Conservation (phyloP, 2,113 vertebrate species). For the Sphaerodactylus townsendi region DNA sequence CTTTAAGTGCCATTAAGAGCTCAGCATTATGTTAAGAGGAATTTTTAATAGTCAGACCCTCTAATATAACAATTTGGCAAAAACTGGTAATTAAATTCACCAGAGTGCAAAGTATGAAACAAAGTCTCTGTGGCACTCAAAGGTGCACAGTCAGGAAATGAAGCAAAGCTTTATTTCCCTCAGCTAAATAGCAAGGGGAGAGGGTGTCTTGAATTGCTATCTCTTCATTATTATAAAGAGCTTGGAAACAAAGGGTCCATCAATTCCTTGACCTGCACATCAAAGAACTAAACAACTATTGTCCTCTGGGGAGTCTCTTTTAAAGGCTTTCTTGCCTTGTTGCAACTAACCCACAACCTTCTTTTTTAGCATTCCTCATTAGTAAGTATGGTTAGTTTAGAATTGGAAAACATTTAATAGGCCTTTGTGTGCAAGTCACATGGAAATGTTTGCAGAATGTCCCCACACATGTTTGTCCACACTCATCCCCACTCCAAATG, state of each 20-base stretch:
- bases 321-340: neutral
- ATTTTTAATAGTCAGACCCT: neutral
- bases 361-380: neutral
- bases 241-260: neutral
- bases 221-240: neutral
- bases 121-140: slow-evolving; percentile 3
- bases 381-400: neutral
- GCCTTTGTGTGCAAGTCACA: no score
- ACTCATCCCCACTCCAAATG: no score
- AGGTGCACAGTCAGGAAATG: neutral
- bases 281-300: neutral
- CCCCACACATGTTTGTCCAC: no score
- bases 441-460: no score
- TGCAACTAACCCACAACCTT: neutral
- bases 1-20: slow-evolving; percentile 12
- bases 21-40: neutral
- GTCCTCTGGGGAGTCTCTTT: slow-evolving; percentile 18
- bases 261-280: slow-evolving; percentile 31
- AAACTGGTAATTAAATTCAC: neutral
- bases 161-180: slow-evolving; percentile 24
- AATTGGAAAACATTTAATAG: neutral
- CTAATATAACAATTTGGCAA: neutral
- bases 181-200: neutral
- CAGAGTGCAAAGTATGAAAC: neutral
- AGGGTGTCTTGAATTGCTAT: neutral